Conservation (phyloP, 2,888 invertebrate species). For the Macrosiphum euphorbiae region DNA sequence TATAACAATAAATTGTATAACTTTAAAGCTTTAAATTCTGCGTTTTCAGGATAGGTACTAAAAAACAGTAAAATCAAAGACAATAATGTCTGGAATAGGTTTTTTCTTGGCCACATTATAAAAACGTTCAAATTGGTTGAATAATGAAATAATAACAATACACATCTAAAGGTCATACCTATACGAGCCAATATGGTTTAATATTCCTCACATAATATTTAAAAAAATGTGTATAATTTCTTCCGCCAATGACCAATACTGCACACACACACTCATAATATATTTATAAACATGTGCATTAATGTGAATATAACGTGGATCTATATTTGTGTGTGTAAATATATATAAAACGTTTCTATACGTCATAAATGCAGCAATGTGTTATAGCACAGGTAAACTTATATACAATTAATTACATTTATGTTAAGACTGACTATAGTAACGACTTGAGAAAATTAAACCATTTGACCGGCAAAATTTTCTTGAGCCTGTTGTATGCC, state of each 20-base stretch:
- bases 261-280: not conserved
- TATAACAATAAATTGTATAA: conserved; percentile 33
- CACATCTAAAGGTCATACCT: conserved; percentile 15
- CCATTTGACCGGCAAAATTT: not conserved
- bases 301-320: not conserved
- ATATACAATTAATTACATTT: not conserved
- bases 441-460: not conserved
- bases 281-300: not conserved
- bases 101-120: conserved; percentile 2
- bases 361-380: not conserved
- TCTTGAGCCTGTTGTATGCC: not conserved
- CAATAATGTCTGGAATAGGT: not conserved
- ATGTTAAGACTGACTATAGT: not conserved
- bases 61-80: not conserved
- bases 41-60: not conserved
- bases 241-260: conserved; percentile 25
- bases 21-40: conserved; percentile 38
- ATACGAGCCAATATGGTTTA: not conserved
- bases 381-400: not conserved
- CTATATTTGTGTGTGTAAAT: not conserved
- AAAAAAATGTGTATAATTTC: not conserved
- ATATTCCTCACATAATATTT: conserved; percentile 1
- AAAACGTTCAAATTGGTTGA: conserved; percentile 1
- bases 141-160: conserved; percentile 16
- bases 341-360: not conserved